Base-by-base conservation (phyloP, 2,797 vertebrate species). In the Acipenser ruthenus region DNA sequence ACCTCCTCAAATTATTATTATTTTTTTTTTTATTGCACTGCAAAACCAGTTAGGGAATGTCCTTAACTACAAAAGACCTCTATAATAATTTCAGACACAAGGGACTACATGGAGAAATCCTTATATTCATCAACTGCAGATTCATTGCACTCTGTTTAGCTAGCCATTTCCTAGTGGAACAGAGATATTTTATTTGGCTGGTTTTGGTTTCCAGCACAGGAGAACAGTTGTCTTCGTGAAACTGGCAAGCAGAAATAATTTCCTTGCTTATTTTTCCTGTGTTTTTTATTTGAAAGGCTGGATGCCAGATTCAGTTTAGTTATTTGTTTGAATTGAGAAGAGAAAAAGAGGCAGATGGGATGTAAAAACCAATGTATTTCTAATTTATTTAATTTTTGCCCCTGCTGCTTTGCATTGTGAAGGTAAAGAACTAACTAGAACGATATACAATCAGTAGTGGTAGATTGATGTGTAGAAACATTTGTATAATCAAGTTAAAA, bases 131-230 rank as follows among this genome's bases (percentile, higher is more conserved):
- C 85, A 87, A 78, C 71, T 76, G 77, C 71, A 84, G 87, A 92
- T 92, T 92, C 92, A 91, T 90, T 88, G 84, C 86, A 66, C 77
- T 84, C 84, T 95, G 91, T 94, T 94, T 93, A 86, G 86, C 86
- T 80, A 85, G 86, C 88, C 84, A 80, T 93, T 94, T 96, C 92
- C 92, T 93, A 82, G 78, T 89, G 89, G 87, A 90, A 87, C 83
- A 74, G 71, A 72, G 79, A 77, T 96, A 85, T 98, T 98, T 95
- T 89, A 89, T 88, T 98, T 98, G 95, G 95, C 93, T 71, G 59
- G 76, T 68, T 76, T 74, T 12, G 71, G 75, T 77, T 78, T 64
- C 72, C 73, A 84, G 86, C 81, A 97, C 89, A 95, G 92, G 85
- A 86, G 88, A 87, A 88, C 85, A 84, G 89, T 93, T 95, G 89